A percentile compares a stretch with the other conserved stretches of the same genome.
Conservation (phyloP, 1,140 invertebrate species). For the Diachasmimorpha longicaudata region DNA sequence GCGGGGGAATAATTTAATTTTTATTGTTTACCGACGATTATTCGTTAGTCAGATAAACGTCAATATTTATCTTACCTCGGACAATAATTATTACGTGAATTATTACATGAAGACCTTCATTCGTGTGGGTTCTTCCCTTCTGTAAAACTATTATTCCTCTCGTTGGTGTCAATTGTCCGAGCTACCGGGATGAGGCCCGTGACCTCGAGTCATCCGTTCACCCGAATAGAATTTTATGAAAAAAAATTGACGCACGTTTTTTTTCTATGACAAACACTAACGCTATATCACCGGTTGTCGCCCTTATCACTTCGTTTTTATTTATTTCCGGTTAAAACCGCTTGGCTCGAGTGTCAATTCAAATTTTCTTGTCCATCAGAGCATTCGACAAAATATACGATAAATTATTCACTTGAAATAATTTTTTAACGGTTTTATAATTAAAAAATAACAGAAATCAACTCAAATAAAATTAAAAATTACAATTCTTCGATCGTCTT, state of each 20-base stretch:
- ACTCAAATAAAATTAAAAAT: too few species aligned
- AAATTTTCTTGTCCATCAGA: too few species aligned
- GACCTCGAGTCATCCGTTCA: constrained; percentile 3
- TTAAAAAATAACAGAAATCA: too few species aligned
- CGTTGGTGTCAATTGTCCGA: constrained; percentile 15
- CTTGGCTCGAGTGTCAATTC: too few species aligned
- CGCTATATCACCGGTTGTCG: not conserved
- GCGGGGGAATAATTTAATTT: not conserved
- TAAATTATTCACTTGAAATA: not conserved
- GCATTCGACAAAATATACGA: not conserved
- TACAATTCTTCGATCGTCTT: too few species aligned
- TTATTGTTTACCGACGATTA: not conserved
- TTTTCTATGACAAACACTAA: not conserved
- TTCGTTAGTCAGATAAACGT: not conserved
- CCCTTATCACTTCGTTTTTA: too few species aligned
- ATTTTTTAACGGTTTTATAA: constrained; percentile 20
- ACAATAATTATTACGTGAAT: not conserved
- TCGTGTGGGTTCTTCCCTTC: not conserved
- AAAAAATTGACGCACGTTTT: not conserved
- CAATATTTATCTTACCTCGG: not conserved
- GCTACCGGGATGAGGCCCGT: constrained; percentile 11
- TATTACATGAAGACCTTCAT: not conserved
- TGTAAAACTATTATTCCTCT: constrained; percentile 3
- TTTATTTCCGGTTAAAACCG: not conserved
- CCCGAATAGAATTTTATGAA: not conserved